Evolutionary conservation across 2,888 invertebrate species (phyloP).

Genomic region (Bruchidius siliquastri): DNA sequence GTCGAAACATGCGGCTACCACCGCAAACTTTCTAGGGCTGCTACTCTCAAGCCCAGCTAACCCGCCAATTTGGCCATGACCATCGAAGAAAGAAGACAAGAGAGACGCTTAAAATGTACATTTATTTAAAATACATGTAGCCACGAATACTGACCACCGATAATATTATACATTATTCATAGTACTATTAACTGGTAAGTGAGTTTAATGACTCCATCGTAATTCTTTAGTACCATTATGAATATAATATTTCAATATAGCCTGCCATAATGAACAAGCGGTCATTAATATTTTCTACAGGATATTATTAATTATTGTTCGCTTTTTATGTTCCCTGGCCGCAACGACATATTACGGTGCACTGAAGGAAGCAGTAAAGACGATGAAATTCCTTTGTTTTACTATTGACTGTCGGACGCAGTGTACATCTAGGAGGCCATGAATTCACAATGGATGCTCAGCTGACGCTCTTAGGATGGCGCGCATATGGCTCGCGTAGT

Average conservation of each 20-base stretch:
- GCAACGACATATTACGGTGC: not conserved
- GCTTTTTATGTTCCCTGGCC: not conserved
- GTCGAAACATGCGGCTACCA: too few species aligned
- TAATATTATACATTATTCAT: conserved; percentile 14
- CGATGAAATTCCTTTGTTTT: not conserved
- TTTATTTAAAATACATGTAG: conserved; percentile 9
- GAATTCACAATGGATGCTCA: not conserved
- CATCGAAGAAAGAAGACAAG: not conserved
- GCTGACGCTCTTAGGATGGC: not conserved
- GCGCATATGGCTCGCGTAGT: not conserved
- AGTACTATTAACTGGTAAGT: conserved; percentile 10
- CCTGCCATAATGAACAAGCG: conserved; percentile 4
- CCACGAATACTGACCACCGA: conserved; percentile 11
- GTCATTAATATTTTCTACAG: conserved; percentile 3
- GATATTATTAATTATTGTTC: not conserved
- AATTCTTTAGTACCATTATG: conserved; percentile 12
- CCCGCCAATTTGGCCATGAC: not conserved
- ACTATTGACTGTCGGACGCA: not conserved
- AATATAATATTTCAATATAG: conserved; percentile 12
- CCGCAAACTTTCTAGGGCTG: too few species aligned
- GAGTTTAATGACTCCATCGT: conserved; percentile 12
- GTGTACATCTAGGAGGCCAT: not conserved
- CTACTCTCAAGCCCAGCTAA: too few species aligned
- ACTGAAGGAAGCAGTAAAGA: not conserved
- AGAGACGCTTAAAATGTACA: conserved; percentile 5